Percentiles rank a stretch among this genome's conserved stretches.
Evolutionary conservation across 1,140 invertebrate genomes (phyloP).

Genomic region (Meteorus sp.): DNA sequence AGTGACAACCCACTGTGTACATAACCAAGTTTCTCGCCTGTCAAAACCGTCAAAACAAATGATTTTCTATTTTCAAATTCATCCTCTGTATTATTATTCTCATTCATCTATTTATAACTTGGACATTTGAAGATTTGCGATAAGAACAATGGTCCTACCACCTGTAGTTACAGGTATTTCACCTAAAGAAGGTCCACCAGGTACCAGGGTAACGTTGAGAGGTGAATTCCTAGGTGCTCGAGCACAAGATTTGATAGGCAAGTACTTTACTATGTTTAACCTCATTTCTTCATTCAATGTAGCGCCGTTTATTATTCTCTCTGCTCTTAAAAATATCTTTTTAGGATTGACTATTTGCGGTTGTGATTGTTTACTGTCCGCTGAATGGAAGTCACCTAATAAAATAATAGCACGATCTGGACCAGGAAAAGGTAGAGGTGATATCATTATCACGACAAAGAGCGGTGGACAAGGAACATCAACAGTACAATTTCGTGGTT

Average conservation of each 20-base stretch:
- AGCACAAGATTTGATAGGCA: constrained; percentile 85
- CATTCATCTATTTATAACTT: neutral
- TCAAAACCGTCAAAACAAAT: too few relatives aligned
- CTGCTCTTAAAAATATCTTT: neutral
- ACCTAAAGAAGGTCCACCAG: constrained; percentile 96
- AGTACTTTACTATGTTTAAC: constrained; percentile 32
- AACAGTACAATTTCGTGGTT: constrained; percentile 92
- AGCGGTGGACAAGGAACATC: constrained; percentile 91
- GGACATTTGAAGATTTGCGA: constrained; percentile 11
- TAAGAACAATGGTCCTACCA: constrained; percentile 68
- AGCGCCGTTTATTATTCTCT: neutral
- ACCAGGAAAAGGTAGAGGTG: constrained; percentile 90
- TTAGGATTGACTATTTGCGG: constrained; percentile 92
- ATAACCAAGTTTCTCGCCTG: too few relatives aligned
- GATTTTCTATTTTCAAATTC: too few relatives aligned
- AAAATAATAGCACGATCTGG: constrained; percentile 97
- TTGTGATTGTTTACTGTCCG: constrained; percentile 90
- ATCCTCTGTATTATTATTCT: too few relatives aligned
- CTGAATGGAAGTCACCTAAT: constrained; percentile 97
- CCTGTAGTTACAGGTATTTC: constrained; percentile 95
- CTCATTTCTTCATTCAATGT: too few relatives aligned
- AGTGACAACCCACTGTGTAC: too few relatives aligned
- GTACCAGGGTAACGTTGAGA: constrained; percentile 92
- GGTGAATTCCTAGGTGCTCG: constrained; percentile 92
- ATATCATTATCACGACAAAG: constrained; percentile 91